Conservation (phyloP, 2,888 invertebrate species). For the Eristalis pertinax region DNA sequence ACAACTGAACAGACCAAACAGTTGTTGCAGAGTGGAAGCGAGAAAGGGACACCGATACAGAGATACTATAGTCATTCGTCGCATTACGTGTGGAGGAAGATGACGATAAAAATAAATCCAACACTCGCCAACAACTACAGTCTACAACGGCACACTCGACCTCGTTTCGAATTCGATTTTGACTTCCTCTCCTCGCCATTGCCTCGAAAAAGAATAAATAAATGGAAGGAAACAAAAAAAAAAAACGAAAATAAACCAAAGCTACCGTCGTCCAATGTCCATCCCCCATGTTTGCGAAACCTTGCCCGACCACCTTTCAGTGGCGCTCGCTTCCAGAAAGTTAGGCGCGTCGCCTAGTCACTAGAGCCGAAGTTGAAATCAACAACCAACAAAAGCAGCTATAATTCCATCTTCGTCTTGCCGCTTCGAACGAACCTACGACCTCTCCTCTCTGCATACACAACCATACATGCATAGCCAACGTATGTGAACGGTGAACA, state of each 20-base stretch:
- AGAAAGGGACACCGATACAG: slow-evolving; percentile 48
- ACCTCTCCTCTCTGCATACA: too few species aligned
- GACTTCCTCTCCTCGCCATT: slow-evolving; percentile 35
- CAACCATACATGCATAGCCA: neutral
- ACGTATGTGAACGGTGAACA: neutral
- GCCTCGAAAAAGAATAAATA: neutral
- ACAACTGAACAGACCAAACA: slow-evolving; percentile 46
- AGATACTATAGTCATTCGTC: slow-evolving; percentile 4
- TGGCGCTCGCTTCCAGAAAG: too few species aligned
- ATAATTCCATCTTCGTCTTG: too few species aligned
- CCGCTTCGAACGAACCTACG: too few species aligned
- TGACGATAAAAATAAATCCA: slow-evolving; percentile 71
- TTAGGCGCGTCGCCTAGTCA: too few species aligned
- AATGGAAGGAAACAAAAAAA: too few species aligned
- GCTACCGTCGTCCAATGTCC: slow-evolving; percentile 21
- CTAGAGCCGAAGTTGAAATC: too few species aligned
- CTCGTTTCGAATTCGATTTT: slow-evolving; percentile 54
- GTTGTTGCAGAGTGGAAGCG: slow-evolving; percentile 43
- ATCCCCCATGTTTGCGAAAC: slow-evolving; percentile 3
- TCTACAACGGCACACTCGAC: too few species aligned
- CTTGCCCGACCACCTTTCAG: neutral
- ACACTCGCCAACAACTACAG: slow-evolving; percentile 9
- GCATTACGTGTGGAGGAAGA: slow-evolving; percentile 56
- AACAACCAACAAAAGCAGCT: too few species aligned
- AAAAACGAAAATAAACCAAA: slow-evolving; percentile 8